Base-by-base conservation (phyloP, 2,797 vertebrate species). In the Sphenodon punctatus region DNA sequence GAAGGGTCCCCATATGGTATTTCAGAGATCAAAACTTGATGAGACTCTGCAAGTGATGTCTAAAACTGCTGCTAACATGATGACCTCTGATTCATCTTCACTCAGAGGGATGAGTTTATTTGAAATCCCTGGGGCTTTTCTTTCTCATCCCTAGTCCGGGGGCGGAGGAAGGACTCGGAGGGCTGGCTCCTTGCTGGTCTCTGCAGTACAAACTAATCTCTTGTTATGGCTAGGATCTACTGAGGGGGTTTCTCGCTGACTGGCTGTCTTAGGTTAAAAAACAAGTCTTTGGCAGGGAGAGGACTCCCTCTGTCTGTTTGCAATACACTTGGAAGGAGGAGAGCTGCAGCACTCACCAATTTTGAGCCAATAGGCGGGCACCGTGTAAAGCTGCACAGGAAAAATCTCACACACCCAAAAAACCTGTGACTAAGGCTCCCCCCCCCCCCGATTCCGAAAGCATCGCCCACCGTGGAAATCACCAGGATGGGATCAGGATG, bases 271-370 rank as follows among this genome's bases (percentile, higher is more conserved):
- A 12, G 2, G 75, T 61, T n/a, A n/a, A n/a, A n/a, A n/a, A 67
- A 36, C 30, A 4, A 60, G 87, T 51, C 77, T 87, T 88, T 91
- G 79, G 82, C 84, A 87, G 74, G 92, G 67, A 75, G 89, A 92
- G 90, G 90, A 91, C 89, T 92, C 89, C 92, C 90, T 92, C 92
- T 92, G 90, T 84, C 92, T 92, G 89, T 80, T 84, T 82, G 86
- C 88, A 38, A 14, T 1, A 20, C 9, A 88, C 84, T 85, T 12
- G 1, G 65, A 60, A 78, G 79, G 78, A 85, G 81, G 66, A 83
- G 67, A 51, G 39, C 51, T 77, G 75, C 87, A 85, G 87, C 85
- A 67, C 85, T 76, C 4, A 16, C 41, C 3, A 58, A n/a, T 82
- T 46, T 0, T 19, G 2, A 4, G 82, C 86, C 53, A 75, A 73